These are phyloP conservation scores for Ridgeia piscesae DNA, from an alignment of 1,140 invertebrate genomes.

Conservation along the genomic window DNA sequence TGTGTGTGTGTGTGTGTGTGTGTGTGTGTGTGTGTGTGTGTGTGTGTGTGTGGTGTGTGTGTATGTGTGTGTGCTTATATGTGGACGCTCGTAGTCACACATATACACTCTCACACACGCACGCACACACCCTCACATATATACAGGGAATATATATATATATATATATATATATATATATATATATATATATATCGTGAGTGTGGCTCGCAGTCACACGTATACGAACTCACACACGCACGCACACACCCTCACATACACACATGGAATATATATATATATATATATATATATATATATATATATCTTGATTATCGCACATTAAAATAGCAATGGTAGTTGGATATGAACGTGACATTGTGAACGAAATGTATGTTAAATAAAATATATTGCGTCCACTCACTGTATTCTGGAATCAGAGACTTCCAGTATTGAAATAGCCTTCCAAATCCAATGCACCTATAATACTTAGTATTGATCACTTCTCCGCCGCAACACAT, in stretches of 20 bases:
- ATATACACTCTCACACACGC: background rate
- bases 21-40: background rate
- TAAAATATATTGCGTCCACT: background rate
- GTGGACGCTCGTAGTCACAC: background rate
- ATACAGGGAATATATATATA: background rate
- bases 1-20: too few relatives aligned
- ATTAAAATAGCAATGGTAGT: too few relatives aligned
- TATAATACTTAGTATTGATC: background rate
- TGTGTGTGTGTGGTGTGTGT: background rate
- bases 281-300: too few relatives aligned
- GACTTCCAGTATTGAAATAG: background rate
- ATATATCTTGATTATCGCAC: too few relatives aligned
- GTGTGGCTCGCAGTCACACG: background rate
- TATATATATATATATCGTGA: background rate
- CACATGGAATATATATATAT: too few relatives aligned
- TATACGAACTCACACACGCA: background rate
- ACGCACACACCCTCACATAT: background rate
- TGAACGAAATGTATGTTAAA: background rate
- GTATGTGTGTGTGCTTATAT: background rate
- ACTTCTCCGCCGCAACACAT: background rate
- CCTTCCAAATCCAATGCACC: background rate
- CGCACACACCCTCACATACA: too few relatives aligned
- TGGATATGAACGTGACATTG: too few relatives aligned
- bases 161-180: background rate
- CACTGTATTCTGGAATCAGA: background rate